Conservation (phyloP, 2,888 invertebrate genomes). For the Metopia argyrocephala region DNA sequence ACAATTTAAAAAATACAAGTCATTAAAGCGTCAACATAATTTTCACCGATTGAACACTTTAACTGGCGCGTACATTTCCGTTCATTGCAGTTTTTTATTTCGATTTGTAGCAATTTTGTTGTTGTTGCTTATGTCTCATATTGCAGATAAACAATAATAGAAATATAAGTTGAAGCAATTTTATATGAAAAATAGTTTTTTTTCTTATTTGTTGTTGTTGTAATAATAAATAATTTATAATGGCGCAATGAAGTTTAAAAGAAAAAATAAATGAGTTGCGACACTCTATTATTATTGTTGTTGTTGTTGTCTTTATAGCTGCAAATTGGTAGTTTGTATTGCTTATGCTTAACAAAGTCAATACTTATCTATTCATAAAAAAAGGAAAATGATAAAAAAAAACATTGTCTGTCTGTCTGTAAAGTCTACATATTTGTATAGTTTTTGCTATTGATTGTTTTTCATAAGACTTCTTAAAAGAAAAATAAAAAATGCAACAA, state of each 20-base stretch:
- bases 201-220: not conserved
- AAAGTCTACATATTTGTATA: not conserved
- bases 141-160: slow-evolving; percentile 61
- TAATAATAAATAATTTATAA: slow-evolving; percentile 54
- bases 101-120: slow-evolving; percentile 14
- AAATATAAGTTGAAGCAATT: slow-evolving; percentile 53
- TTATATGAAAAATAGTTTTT: slow-evolving; percentile 9
- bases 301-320: slow-evolving; percentile 2
- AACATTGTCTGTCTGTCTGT: not conserved
- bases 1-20: slow-evolving; percentile 27
- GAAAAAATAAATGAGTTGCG: slow-evolving; percentile 40
- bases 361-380: not conserved
- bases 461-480: slow-evolving; percentile 56
- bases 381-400: no score
- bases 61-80: slow-evolving; percentile 68
- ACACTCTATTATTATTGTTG: slow-evolving; percentile 39
- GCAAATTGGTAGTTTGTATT: slow-evolving; percentile 6
- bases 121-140: slow-evolving; percentile 58
- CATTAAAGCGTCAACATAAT: slow-evolving; percentile 62
- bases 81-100: slow-evolving; percentile 49
- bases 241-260: slow-evolving; percentile 23
- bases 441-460: slow-evolving; percentile 51
- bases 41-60: slow-evolving; percentile 65
- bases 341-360: not conserved
- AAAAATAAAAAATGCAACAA: slow-evolving; percentile 24